Conservation (phyloP, 2,113 vertebrate species). For the Mus spicilegus region DNA sequence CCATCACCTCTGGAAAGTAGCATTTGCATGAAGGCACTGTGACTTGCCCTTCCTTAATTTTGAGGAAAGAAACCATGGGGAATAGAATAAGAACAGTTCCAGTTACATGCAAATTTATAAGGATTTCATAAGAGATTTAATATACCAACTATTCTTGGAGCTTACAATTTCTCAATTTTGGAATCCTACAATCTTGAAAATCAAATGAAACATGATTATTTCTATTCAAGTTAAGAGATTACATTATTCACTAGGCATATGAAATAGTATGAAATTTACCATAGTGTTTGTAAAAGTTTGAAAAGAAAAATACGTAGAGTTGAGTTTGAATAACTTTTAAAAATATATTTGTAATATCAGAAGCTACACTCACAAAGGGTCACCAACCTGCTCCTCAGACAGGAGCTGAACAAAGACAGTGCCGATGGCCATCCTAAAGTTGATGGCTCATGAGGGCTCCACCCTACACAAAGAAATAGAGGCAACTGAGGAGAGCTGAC, state of each 20-base stretch:
- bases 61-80: background rate
- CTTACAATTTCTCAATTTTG: conserved; percentile 40
- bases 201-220: conserved; percentile 57
- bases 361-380: background rate
- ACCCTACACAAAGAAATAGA: background rate
- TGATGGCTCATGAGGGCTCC: background rate
- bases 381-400: too few species aligned
- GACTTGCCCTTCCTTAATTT: background rate
- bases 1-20: background rate
- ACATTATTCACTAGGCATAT: background rate
- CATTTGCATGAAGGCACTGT: background rate
- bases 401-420: background rate
- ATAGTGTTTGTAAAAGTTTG: background rate
- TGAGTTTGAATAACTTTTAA: background rate
- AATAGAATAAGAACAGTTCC: background rate
- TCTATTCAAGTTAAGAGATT: background rate
- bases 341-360: background rate
- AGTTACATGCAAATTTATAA: conserved; percentile 15
- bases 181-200: conserved; percentile 13
- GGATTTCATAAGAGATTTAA: background rate
- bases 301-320: conserved; percentile 6
- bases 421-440: background rate
- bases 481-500: background rate
- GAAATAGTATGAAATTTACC: background rate
- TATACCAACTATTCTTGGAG: background rate